A percentile compares a stretch with the other conserved stretches of the same genome.
phyloP scores from a whole-genome alignment of 1,140 invertebrate genomes.

The Lamellibrachia luymesi region DNA sequence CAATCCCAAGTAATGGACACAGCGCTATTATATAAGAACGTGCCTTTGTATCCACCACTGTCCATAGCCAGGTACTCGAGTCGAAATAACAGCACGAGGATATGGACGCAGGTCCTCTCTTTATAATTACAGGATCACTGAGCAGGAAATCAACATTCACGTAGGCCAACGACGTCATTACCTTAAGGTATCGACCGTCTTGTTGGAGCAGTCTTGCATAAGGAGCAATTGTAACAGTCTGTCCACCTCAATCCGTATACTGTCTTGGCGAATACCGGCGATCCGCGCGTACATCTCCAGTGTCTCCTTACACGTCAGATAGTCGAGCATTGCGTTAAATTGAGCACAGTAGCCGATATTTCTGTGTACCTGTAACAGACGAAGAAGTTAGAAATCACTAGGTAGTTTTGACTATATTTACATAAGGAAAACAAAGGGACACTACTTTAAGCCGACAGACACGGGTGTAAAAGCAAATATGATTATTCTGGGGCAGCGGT shows the following conservation, averaged over 20 bases:
- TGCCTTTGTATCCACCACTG: too few species aligned
- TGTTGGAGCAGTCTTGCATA: neutral
- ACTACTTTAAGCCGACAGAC: neutral
- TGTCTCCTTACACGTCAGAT: conserved; percentile 65
- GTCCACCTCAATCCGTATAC: conserved; percentile 34
- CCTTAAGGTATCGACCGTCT: neutral
- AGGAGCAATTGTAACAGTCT: neutral
- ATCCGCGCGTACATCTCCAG: conserved; percentile 72
- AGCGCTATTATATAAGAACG: too few species aligned
- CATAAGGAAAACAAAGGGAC: neutral
- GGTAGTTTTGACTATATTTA: conserved; percentile 16
- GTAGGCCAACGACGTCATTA: neutral
- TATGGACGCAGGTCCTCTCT: too few species aligned
- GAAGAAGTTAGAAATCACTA: neutral
- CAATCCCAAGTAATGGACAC: too few species aligned
- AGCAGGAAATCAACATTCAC: too few species aligned
- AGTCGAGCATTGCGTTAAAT: conserved; percentile 60
- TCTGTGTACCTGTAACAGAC: conserved; percentile 46
- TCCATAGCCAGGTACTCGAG: too few species aligned
- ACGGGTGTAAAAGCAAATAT: too few species aligned
- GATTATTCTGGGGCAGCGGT: too few species aligned
- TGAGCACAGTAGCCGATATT: conserved; percentile 60
- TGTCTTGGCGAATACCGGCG: conserved; percentile 46
- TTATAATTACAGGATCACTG: too few species aligned
- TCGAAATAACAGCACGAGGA: too few species aligned